A percentile compares a stretch with the other conserved stretches of the same genome.
Evolutionary conservation across 2,797 vertebrate genomes (phyloP).

Genomic region (Helostoma temminkii): DNA sequence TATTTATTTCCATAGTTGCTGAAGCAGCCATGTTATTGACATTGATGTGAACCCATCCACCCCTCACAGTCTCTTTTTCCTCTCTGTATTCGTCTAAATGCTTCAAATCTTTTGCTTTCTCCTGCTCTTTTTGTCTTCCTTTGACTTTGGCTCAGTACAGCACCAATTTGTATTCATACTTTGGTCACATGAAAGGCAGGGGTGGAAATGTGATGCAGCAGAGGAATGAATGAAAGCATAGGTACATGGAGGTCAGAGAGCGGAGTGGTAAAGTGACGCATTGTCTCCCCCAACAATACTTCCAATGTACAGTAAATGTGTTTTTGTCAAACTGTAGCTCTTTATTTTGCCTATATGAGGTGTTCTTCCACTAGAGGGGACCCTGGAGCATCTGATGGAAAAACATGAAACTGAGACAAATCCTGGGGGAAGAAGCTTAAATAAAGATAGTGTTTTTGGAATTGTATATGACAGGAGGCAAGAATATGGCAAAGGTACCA

Average conservation of each 20-base stretch:
- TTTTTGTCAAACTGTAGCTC: not conserved
- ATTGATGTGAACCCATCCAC: slow-evolving; percentile 28
- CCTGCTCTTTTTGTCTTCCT: slow-evolving; percentile 38
- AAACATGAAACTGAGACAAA: too few relatives aligned
- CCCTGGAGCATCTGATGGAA: not conserved
- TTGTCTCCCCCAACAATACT: slow-evolving; percentile 19
- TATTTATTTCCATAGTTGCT: slow-evolving; percentile 51
- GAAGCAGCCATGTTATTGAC: slow-evolving; percentile 37
- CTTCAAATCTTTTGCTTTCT: slow-evolving; percentile 42
- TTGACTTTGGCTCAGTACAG: slow-evolving; percentile 57
- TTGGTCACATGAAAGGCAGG: slow-evolving; percentile 54
- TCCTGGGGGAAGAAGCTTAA: too few relatives aligned
- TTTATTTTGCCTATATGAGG: not conserved
- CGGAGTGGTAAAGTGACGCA: not conserved
- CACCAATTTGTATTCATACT: slow-evolving; percentile 55
- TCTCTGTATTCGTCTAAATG: slow-evolving; percentile 31
- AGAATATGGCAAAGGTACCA: too few relatives aligned
- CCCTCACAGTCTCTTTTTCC: too few relatives aligned
- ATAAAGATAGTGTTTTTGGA: too few relatives aligned
- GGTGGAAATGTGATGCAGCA: slow-evolving; percentile 38
- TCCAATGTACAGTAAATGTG: slow-evolving; percentile 1
- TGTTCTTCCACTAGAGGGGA: slow-evolving; percentile 14
- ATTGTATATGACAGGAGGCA: too few relatives aligned
- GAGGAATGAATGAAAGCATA: slow-evolving; percentile 41
- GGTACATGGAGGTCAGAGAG: slow-evolving; percentile 45